Conservation (phyloP, 1,140 invertebrate species). For the Drosophila insularis region DNA sequence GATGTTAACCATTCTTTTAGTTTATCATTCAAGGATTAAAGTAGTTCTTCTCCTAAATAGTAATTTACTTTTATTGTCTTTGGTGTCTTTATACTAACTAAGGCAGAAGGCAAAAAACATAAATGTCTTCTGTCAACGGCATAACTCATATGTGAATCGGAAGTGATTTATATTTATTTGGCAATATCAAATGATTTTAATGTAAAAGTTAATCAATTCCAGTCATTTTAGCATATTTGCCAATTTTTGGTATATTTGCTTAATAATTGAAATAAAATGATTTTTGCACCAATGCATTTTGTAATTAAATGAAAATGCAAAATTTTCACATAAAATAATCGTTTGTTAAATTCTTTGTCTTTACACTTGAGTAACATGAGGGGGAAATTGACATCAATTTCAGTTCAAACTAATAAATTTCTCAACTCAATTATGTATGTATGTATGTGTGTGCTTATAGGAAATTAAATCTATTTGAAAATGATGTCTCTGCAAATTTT, state of each 20-base stretch:
- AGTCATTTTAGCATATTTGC: not conserved
- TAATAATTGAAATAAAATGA: not conserved
- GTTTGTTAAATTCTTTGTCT: constrained; percentile 21
- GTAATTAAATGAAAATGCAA: not conserved
- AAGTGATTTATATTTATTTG: no score
- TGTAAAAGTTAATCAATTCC: no score
- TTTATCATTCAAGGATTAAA: no score
- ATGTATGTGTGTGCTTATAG: not conserved
- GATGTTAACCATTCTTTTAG: no score
- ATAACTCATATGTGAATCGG: no score
- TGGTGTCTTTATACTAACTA: no score
- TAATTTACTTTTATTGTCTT: no score
- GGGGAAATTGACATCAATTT: not conserved
- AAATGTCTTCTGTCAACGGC: no score
- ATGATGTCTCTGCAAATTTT: not conserved
- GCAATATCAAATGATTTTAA: no score
- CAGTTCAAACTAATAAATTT: not conserved
- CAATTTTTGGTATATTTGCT: not conserved
- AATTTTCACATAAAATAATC: constrained; percentile 6
- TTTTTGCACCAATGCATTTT: not conserved
- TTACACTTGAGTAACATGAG: constrained; percentile 28
- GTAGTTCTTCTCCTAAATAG: no score
- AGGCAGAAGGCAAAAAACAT: no score
- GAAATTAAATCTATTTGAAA: not conserved
- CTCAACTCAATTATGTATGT: not conserved